A percentile compares a stretch with the other conserved stretches of the same genome.
Conservation (phyloP, 2,888 invertebrate genomes). For the Lissocephala sabroskyi region DNA sequence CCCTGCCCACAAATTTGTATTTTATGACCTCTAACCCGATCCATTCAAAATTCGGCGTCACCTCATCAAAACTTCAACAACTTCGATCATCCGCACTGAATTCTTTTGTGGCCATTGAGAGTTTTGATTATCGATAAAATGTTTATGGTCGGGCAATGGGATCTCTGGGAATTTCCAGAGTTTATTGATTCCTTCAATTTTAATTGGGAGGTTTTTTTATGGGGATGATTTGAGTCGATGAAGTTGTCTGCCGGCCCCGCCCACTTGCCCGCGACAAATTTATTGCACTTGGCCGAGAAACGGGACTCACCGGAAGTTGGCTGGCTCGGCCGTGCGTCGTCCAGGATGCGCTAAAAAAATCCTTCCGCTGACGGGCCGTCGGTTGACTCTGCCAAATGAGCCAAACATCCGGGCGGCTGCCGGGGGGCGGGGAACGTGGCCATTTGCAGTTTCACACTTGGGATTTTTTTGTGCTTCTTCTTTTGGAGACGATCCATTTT, state of each 20-base stretch:
- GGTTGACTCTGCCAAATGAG: constrained; percentile 54
- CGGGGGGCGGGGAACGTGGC: constrained; percentile 33
- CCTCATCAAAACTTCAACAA: constrained; percentile 58
- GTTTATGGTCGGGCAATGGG: constrained; percentile 4
- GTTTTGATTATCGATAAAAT: constrained; percentile 6
- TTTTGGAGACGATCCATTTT: constrained; percentile 46
- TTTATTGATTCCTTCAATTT: too few species aligned
- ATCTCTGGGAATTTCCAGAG: constrained; percentile 17
- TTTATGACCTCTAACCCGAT: constrained; percentile 44
- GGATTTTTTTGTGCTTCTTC: constrained; percentile 11
- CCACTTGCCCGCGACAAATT: constrained; percentile 8
- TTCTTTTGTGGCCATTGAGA: constrained; percentile 31
- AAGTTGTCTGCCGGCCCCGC: background rate
- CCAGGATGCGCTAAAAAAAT: constrained; percentile 63
- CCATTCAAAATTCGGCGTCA: constrained; percentile 31
- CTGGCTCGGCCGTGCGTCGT: constrained; percentile 41
- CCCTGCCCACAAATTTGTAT: constrained; percentile 42
- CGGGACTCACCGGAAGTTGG: constrained; percentile 30
- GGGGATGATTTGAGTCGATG: background rate
- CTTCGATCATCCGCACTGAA: constrained; percentile 9
- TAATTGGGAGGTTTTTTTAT: too few species aligned
- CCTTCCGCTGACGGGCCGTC: constrained; percentile 44
- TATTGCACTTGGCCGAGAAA: constrained; percentile 6
- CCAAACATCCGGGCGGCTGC: constrained; percentile 44
- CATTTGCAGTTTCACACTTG: constrained; percentile 63